phyloP scores from a whole-genome alignment of 2,113 vertebrate genomes.

The Felis catus region F.catus_Fca126_mat1.0 CM031420.1:73315001-73315500 shows the following conservation, averaged over 20 bases:
- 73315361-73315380: slow-evolving; percentile 23
- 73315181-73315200: not conserved
- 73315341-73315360: not conserved
- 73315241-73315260: not conserved
- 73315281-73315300: not conserved
- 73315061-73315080: not conserved
- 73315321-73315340: not conserved
- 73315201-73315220: not conserved
- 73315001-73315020: not conserved
- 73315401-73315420: not conserved
- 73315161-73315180: not conserved
- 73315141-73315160: not conserved
- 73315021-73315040: not conserved
- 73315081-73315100: not conserved
- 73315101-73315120: not conserved
- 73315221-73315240: not conserved
- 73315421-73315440: not conserved
- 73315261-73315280: not conserved
- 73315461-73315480: not conserved
- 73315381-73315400: not conserved
- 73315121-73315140: not conserved
- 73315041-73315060: not conserved
- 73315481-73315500: not conserved
- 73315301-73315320: not conserved
- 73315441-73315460: not conserved